Evolutionary conservation across 2,888 invertebrate genomes (phyloP).

Genomic region (Eristalis tenax): DNA sequence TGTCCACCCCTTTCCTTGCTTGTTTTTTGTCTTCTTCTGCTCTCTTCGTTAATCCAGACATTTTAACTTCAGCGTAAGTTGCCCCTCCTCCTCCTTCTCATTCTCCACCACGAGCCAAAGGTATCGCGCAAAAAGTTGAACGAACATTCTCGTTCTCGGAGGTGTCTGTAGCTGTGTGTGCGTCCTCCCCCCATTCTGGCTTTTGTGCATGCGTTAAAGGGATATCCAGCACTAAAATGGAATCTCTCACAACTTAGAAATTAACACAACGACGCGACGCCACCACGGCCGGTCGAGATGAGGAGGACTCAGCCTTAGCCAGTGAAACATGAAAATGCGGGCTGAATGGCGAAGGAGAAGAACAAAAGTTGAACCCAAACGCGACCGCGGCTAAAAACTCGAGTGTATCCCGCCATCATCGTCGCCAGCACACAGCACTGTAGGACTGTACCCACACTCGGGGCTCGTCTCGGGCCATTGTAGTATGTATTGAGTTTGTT

Average conservation of each 20-base stretch:
- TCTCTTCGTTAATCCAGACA: constrained; percentile 52
- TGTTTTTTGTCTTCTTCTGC: not conserved
- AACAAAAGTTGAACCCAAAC: not conserved
- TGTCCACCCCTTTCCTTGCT: constrained; percentile 60
- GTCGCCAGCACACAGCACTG: not conserved
- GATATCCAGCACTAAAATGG: constrained; percentile 52
- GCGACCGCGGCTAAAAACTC: constrained; percentile 32
- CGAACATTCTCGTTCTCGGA: not conserved
- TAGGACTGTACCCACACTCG: not conserved
- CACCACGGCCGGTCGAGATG: not conserved
- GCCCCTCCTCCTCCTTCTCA: not conserved
- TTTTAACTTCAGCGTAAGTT: constrained; percentile 51
- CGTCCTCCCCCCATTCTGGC: constrained; percentile 24
- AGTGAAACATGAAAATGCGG: constrained; percentile 24
- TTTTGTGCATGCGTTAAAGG: constrained; percentile 33
- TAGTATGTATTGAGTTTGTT: constrained; percentile 61
- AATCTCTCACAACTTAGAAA: constrained; percentile 65
- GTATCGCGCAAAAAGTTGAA: not conserved
- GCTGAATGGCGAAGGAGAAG: not conserved
- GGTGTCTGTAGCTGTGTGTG: constrained; percentile 22
- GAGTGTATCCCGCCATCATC: constrained; percentile 9
- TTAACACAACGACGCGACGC: constrained; percentile 48
- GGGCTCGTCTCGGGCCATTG: constrained; percentile 25
- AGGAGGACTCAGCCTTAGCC: too few species aligned
- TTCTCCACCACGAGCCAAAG: not conserved